A percentile compares a stretch with the other conserved stretches of the same genome.
These are phyloP conservation scores for Erynnis tages DNA, from an alignment of 2,888 invertebrate species.

Conservation along the genomic window DNA sequence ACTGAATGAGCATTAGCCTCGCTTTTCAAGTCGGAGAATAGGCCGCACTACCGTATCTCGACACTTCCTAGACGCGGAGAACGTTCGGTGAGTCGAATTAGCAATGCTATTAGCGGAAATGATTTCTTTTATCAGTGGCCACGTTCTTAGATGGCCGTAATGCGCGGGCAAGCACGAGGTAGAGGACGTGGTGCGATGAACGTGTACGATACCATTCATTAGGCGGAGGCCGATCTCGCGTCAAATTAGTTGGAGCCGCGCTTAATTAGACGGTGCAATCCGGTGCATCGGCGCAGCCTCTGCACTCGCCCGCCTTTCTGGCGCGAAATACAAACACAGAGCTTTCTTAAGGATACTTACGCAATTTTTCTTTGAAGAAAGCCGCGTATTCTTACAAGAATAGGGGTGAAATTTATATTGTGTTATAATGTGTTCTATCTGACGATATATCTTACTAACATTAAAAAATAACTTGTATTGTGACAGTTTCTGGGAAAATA, in stretches of 20 bases:
- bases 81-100: constrained; percentile 31
- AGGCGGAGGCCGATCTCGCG: constrained; percentile 65
- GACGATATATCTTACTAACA: too few relatives aligned
- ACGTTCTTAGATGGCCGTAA: constrained; percentile 56
- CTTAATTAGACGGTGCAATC: constrained; percentile 69
- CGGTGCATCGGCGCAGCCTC: constrained; percentile 32
- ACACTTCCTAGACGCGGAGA: too few relatives aligned
- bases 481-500: too few relatives aligned
- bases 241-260: constrained; percentile 74
- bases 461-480: too few relatives aligned
- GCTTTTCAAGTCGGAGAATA: constrained; percentile 51
- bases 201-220: constrained; percentile 81
- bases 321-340: constrained; percentile 27
- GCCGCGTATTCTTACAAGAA: too few relatives aligned
- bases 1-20: constrained; percentile 60
- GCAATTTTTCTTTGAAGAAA: constrained; percentile 20
- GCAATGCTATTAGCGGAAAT: constrained; percentile 38
- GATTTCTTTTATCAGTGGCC: constrained; percentile 58
- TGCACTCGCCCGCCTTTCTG: constrained; percentile 38
- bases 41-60: constrained; percentile 37
- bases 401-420: too few relatives aligned
- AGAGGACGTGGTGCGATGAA: constrained; percentile 66
- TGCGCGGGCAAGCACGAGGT: constrained; percentile 55
- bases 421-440: background rate
- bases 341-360: constrained; percentile 28